These are phyloP conservation scores for Cristatella mucedo DNA, from an alignment of 2,888 invertebrate genomes.

Conservation along the genomic window DNA sequence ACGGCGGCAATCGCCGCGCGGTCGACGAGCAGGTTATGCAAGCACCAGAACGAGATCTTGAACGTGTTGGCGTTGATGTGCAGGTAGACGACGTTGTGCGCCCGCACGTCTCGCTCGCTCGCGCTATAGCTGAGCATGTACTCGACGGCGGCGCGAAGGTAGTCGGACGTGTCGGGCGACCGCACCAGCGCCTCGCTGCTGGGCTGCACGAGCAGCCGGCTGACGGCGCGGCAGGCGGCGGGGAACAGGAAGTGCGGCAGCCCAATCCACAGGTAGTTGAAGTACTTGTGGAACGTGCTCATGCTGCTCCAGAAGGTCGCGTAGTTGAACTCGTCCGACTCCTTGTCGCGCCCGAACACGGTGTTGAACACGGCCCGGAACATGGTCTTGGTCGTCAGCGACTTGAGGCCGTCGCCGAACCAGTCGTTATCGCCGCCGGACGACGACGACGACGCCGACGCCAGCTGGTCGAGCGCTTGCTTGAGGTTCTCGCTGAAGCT, in stretches of 20 bases:
- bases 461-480: too few relatives aligned
- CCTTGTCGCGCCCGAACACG: conserved; percentile 29
- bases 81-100: conserved; percentile 36
- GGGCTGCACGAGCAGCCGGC: conserved; percentile 27
- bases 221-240: conserved; percentile 24
- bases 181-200: conserved; percentile 24
- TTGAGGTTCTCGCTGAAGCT: conserved; percentile 25
- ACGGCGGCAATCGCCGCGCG: conserved; percentile 22
- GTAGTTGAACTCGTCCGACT: conserved; percentile 27
- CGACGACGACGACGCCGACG: too few relatives aligned
- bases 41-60: conserved; percentile 31
- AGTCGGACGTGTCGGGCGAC: conserved; percentile 28
- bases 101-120: conserved; percentile 33
- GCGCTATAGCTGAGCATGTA: conserved; percentile 31
- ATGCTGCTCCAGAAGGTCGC: conserved; percentile 24
- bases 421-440: too few relatives aligned
- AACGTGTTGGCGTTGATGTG: conserved; percentile 40
- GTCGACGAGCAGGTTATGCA: conserved; percentile 27
- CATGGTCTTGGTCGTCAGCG: conserved; percentile 30
- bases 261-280: conserved; percentile 38
- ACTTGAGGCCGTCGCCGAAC: conserved; percentile 23
- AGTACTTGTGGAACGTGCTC: conserved; percentile 31
- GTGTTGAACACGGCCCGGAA: conserved; percentile 36
- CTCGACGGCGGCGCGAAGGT: conserved; percentile 29
- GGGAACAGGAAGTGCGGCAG: conserved; percentile 32